Conservation (phyloP, 1,140 invertebrate species). For the Solen grandis region DNA sequence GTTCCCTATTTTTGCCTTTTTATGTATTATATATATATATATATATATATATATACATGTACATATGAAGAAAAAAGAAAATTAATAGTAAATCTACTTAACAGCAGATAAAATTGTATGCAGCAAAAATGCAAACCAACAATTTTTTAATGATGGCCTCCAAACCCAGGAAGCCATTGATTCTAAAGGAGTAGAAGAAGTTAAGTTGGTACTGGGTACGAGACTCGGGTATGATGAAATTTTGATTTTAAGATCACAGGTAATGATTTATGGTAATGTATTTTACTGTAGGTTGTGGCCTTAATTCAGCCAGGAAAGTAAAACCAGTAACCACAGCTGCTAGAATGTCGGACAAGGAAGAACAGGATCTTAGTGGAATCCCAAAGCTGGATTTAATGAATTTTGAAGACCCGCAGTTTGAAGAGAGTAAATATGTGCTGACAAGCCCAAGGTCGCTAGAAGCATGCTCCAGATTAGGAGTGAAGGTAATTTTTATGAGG, state of each 20-base stretch:
- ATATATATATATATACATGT: too few species aligned
- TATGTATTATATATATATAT: too few species aligned
- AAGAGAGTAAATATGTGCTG: slow-evolving; percentile 82
- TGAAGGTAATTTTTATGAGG: slow-evolving; percentile 79
- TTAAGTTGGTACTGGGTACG: too few species aligned
- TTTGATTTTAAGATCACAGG: background rate
- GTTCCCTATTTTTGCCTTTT: too few species aligned
- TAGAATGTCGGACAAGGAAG: background rate
- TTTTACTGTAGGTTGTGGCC: background rate
- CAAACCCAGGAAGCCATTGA: background rate
- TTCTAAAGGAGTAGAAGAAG: too few species aligned
- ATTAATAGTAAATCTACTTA: too few species aligned
- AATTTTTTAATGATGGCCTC: background rate
- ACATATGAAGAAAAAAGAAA: too few species aligned
- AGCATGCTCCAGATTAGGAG: slow-evolving; percentile 81
- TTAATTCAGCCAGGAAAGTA: background rate
- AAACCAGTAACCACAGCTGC: background rate
- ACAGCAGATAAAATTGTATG: background rate
- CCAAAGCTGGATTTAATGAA: slow-evolving; percentile 80
- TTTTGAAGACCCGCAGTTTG: slow-evolving; percentile 81
- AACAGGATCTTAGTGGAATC: background rate
- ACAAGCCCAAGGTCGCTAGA: slow-evolving; percentile 83
- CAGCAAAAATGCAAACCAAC: background rate
- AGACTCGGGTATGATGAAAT: too few species aligned
- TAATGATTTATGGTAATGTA: background rate